Evolutionary conservation across 2,888 invertebrate genomes (phyloP).

Genomic region (Podabrus alpinus): DNA sequence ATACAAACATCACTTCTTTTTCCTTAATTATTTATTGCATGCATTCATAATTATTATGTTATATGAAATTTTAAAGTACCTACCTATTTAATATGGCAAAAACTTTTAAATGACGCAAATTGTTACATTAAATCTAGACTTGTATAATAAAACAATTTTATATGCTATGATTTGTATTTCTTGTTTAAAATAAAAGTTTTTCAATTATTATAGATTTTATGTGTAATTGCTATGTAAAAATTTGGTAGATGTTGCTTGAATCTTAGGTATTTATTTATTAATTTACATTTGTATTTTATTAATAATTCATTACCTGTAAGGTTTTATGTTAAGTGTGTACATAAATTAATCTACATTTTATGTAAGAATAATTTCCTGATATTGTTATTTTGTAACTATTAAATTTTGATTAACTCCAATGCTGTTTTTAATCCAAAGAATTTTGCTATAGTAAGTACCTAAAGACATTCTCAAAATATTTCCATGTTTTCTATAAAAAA

Average conservation of each 20-base stretch:
- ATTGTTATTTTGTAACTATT: not conserved
- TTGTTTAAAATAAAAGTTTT: not conserved
- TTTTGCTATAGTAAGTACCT: too few species aligned
- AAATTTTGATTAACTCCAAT: not conserved
- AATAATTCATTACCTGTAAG: not conserved
- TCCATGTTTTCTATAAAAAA: too few species aligned
- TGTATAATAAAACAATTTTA: not conserved
- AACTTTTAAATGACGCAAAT: not conserved
- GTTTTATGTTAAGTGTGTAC: not conserved
- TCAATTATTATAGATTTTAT: not conserved
- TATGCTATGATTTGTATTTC: not conserved
- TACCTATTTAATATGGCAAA: not conserved
- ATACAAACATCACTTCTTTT: not conserved
- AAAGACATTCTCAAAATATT: too few species aligned
- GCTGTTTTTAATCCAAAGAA: not conserved
- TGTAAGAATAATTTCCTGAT: not conserved
- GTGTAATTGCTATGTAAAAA: not conserved
- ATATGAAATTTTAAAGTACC: not conserved
- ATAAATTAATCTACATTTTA: not conserved
- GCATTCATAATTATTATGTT: not conserved
- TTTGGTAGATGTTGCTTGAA: not conserved
- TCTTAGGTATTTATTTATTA: not conserved
- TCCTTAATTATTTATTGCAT: not conserved
- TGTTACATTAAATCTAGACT: not conserved
- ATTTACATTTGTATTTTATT: not conserved